Evolutionary conservation across 2,888 invertebrate species (phyloP).

Genomic region (Pomacea canaliculata): DNA sequence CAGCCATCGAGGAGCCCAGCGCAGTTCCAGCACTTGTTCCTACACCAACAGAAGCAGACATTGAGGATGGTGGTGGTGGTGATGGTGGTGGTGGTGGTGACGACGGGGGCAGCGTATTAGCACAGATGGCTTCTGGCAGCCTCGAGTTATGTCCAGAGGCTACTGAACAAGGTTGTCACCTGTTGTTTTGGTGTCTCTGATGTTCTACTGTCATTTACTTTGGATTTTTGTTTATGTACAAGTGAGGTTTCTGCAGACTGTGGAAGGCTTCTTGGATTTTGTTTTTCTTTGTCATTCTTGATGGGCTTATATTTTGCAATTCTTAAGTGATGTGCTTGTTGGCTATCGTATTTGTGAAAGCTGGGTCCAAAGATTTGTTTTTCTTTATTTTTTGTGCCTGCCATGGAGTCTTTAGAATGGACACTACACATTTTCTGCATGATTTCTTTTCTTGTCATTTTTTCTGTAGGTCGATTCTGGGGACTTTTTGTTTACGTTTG

Average conservation of each 20-base stretch:
- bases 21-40: neutral
- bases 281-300: neutral
- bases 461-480: too few species aligned
- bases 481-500: too few species aligned
- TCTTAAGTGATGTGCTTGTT: neutral
- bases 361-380: neutral
- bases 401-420: neutral
- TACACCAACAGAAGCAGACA: neutral
- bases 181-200: neutral
- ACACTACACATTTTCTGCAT: too few species aligned
- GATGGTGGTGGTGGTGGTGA: neutral
- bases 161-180: neutral
- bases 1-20: neutral
- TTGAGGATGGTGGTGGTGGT: slow-evolving; percentile 16
- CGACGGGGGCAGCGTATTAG: slow-evolving; percentile 10
- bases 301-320: neutral
- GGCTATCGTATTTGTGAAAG: too few species aligned
- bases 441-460: too few species aligned
- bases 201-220: neutral
- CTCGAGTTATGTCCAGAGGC: neutral
- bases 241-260: slow-evolving; percentile 16
- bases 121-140: slow-evolving; percentile 22
- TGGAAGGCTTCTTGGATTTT: neutral
- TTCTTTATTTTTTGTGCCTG: neutral
- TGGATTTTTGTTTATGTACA: neutral